phyloP scores from a whole-genome alignment of 2,888 invertebrate species.

The Dryomyza anilis region DNA sequence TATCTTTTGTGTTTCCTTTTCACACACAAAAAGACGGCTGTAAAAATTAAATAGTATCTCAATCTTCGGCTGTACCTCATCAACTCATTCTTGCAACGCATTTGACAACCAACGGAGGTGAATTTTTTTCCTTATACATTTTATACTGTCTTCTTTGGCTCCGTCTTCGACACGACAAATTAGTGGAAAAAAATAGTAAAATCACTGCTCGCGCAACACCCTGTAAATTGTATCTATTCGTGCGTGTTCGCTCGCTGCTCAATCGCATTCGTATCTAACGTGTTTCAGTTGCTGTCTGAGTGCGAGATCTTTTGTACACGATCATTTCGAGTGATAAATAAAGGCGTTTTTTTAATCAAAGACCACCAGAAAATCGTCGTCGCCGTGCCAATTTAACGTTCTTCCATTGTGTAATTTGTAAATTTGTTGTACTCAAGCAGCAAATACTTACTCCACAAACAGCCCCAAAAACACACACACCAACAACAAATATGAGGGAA shows the following conservation, averaged over 20 bases:
- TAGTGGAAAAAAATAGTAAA: too few species aligned
- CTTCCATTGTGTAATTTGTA: background rate
- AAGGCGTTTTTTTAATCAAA: too few species aligned
- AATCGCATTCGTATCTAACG: conserved; percentile 4
- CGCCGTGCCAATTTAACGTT: background rate
- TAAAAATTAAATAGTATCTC: background rate
- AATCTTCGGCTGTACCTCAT: background rate
- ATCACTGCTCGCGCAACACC: background rate
- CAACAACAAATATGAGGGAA: conserved; percentile 75
- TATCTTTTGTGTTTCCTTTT: too few species aligned
- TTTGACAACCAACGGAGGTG: conserved; percentile 19
- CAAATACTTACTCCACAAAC: background rate
- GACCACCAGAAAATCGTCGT: background rate
- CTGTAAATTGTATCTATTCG: conserved; percentile 16
- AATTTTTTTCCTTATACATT: conserved; percentile 1
- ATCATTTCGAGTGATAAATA: conserved; percentile 3
- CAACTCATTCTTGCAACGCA: conserved; percentile 21
- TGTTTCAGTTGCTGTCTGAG: conserved; percentile 14
- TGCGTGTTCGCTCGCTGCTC: background rate
- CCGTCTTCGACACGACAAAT: background rate
- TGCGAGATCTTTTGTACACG: conserved; percentile 20
- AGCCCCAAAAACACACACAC: conserved; percentile 3
- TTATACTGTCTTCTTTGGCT: background rate
- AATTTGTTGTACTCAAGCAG: background rate
- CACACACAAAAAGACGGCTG: background rate